phyloP scores from a whole-genome alignment of 2,797 vertebrate species.

The Phoeniculus purpureus region DNA sequence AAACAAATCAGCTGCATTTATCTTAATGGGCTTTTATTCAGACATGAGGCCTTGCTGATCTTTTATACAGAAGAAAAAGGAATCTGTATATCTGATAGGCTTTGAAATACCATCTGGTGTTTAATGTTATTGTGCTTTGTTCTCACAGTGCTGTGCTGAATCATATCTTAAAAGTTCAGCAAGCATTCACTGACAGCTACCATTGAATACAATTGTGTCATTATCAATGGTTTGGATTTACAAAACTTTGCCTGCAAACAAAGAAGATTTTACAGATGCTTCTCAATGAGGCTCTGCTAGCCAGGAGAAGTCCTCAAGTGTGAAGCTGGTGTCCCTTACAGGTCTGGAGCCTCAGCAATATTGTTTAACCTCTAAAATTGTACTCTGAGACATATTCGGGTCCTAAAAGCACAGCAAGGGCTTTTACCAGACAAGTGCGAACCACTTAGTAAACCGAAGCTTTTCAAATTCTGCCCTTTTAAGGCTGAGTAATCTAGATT shows the following conservation, averaged over 20 bases:
- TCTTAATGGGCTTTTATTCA: slow-evolving; percentile 73
- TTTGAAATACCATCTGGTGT: slow-evolving; percentile 81
- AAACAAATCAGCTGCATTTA: slow-evolving; percentile 78
- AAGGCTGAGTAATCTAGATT: not conserved
- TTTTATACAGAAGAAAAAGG: slow-evolving; percentile 75
- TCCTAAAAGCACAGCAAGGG: slow-evolving; percentile 1
- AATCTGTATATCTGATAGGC: slow-evolving; percentile 77
- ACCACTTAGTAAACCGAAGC: not conserved
- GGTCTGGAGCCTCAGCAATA: slow-evolving; percentile 14
- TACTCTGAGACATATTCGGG: slow-evolving; percentile 22
- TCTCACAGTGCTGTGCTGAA: slow-evolving; percentile 67
- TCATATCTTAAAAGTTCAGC: slow-evolving; percentile 79
- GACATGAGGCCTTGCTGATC: slow-evolving; percentile 67
- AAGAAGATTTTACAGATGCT: slow-evolving; percentile 57
- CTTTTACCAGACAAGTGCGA: not conserved
- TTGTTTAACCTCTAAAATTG: slow-evolving; percentile 56
- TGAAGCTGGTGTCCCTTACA: slow-evolving; percentile 43
- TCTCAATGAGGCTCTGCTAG: not conserved
- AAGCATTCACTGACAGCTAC: slow-evolving; percentile 69
- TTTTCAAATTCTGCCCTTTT: not conserved
- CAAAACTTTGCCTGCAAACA: slow-evolving; percentile 70
- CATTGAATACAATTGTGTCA: slow-evolving; percentile 66
- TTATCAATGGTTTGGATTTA: slow-evolving; percentile 76
- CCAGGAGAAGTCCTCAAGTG: slow-evolving; percentile 14
- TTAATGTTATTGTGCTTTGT: slow-evolving; percentile 75